Conservation (phyloP, 2,888 invertebrate genomes). For the Apodemia duryi region DNA sequence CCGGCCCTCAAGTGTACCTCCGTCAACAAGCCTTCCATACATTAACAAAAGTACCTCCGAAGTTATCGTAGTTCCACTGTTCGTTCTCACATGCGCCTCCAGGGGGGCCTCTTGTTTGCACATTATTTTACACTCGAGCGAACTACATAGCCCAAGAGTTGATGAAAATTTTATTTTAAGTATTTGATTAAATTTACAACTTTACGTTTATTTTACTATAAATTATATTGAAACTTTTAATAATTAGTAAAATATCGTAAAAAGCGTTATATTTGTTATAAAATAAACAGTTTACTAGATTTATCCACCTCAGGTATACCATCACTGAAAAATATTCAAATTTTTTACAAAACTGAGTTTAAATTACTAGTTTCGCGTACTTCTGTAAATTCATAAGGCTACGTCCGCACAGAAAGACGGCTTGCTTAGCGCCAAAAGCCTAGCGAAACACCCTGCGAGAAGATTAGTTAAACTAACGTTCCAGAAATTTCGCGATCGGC, state of each 20-base stretch:
- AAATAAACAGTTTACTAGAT: no score
- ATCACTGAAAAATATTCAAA: no score
- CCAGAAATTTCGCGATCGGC: not conserved
- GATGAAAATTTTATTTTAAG: not conserved
- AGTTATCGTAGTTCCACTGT: not conserved
- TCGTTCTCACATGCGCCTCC: not conserved
- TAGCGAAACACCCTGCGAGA: not conserved
- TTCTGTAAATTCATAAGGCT: no score
- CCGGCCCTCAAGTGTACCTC: conserved; percentile 1
- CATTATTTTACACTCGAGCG: conserved; percentile 2
- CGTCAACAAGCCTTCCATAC: conserved; percentile 4
- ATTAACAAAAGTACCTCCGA: conserved; percentile 1
- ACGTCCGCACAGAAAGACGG: no score
- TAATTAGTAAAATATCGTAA: no score
- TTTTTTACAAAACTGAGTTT: no score
- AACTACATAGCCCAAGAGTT: not conserved
- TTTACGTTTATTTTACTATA: no score
- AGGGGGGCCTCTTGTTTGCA: conserved; percentile 1
- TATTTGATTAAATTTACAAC: not conserved
- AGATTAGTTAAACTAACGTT: not conserved
- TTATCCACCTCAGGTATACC: no score
- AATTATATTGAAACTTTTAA: no score
- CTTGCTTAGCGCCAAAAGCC: no score
- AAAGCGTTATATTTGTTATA: no score
- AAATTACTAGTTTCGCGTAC: no score